These are phyloP conservation scores for Aphodius granarius DNA, from an alignment of 2,888 invertebrate genomes.

Conservation along the genomic window DNA sequence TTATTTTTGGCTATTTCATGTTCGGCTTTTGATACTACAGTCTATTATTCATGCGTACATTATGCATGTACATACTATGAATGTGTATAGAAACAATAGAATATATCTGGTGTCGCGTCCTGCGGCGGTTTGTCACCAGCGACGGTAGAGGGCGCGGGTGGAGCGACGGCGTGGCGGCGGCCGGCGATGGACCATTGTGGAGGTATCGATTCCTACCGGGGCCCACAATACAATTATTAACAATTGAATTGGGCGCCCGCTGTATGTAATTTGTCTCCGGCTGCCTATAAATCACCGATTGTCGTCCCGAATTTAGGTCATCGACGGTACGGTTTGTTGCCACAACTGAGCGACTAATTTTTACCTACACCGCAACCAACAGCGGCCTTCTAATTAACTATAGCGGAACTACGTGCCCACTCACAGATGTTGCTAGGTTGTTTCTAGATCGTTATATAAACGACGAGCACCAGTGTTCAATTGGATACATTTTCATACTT, in stretches of 20 bases:
- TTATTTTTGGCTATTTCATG: too few relatives aligned
- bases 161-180: background rate
- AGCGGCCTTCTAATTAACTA: background rate
- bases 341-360: background rate
- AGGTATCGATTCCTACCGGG: slow-evolving; percentile 7
- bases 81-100: background rate
- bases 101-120: background rate
- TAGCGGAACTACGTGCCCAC: background rate
- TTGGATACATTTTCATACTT: too few relatives aligned
- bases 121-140: background rate
- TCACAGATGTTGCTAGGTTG: too few relatives aligned
- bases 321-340: background rate
- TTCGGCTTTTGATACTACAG: too few relatives aligned
- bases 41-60: too few relatives aligned
- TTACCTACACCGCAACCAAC: background rate
- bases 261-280: slow-evolving; percentile 10
- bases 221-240: slow-evolving; percentile 10
- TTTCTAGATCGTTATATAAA: too few relatives aligned
- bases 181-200: background rate
- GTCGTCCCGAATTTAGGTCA: background rate
- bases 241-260: slow-evolving; percentile 6
- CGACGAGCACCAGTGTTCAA: too few relatives aligned
- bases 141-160: too few relatives aligned
- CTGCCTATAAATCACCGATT: background rate
- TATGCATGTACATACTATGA: background rate